Evolutionary conservation across 2,797 vertebrate species (phyloP).

Genomic region (Pantherophis alleghaniensis): DNA sequence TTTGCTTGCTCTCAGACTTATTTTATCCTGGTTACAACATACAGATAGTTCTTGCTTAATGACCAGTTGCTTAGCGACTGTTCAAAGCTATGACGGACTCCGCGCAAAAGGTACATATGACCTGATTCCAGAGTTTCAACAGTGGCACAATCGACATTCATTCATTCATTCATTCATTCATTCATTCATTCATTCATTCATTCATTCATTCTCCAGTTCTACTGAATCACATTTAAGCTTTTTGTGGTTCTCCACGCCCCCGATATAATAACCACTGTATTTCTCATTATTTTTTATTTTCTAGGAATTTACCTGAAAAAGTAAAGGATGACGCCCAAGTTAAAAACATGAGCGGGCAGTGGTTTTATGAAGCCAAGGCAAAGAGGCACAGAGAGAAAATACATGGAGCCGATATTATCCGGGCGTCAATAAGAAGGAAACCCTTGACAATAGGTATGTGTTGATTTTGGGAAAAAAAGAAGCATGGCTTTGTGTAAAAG

Average conservation of each 20-base stretch:
- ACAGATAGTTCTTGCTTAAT: neutral
- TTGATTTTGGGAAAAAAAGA: neutral
- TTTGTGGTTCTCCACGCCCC: neutral
- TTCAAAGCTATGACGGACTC: neutral
- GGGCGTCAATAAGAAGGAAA: slow-evolving; percentile 84
- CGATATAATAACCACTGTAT: neutral
- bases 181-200: neutral
- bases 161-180: neutral
- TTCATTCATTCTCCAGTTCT: neutral
- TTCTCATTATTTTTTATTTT: neutral
- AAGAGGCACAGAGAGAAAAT: slow-evolving; percentile 86
- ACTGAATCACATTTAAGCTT: neutral
- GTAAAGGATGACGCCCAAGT: slow-evolving; percentile 75
- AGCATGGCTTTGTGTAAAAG: neutral
- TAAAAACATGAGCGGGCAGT: slow-evolving; percentile 91
- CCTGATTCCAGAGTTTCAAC: neutral
- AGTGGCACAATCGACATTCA: neutral
- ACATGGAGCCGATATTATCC: slow-evolving; percentile 88
- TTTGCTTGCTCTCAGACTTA: neutral
- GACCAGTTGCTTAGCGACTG: neutral
- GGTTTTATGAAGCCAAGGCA: slow-evolving; percentile 95
- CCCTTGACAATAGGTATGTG: slow-evolving; percentile 77
- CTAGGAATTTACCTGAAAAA: slow-evolving; percentile 82
- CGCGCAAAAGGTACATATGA: neutral
- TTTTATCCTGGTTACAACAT: neutral